Evolutionary conservation across 2,113 vertebrate genomes (phyloP), one percentile per base, ranked within the genome.

Genomic region (Mola mola): DNA sequence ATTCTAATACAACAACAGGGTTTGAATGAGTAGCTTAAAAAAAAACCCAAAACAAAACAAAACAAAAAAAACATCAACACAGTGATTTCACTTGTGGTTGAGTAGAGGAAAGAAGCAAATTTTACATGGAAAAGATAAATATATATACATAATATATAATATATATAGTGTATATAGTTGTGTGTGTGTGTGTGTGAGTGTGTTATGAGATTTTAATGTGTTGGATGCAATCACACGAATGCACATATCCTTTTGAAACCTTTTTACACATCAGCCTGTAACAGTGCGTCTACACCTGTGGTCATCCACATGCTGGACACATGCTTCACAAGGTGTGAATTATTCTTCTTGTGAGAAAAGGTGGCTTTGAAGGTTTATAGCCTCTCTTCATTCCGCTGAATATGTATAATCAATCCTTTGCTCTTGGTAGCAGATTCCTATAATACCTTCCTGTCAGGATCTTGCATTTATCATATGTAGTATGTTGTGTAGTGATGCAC

Each of bases 331-430:
- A 85, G 74, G 61, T 72, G 50, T 55, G 86, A 75, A 87, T 82
- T 56, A 75, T 61, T 66, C 40, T 70, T 75, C 51, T 55, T 68
- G 51, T 50, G 64, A 47, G 56, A 79, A 78, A 83, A 67, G 37
- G 21, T 61, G 84, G 72, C 70, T 83, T 81, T 64, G 40, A 60
- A 62, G 72, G 70, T 78, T 88, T 88, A 85, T 68, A 82, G 72
- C 49, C 42, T 87, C 66, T 52, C 48, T 76, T 82, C 51, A 71
- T 66, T 77, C 28, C 58, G 66, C 75, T 82, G 70, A 88, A 90
- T 87, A 86, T 85, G 78, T 74, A 86, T 83, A 84, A 87, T 88
- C 81, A 87, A 88, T 86, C 66, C 66, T 26, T 72, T n/a, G 60
- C 56, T 77, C 64, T 53, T 47, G 38, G 48, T 78, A 82, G 72